phyloP scores from a whole-genome alignment of 2,797 vertebrate genomes.

The Merluccius polli region DNA sequence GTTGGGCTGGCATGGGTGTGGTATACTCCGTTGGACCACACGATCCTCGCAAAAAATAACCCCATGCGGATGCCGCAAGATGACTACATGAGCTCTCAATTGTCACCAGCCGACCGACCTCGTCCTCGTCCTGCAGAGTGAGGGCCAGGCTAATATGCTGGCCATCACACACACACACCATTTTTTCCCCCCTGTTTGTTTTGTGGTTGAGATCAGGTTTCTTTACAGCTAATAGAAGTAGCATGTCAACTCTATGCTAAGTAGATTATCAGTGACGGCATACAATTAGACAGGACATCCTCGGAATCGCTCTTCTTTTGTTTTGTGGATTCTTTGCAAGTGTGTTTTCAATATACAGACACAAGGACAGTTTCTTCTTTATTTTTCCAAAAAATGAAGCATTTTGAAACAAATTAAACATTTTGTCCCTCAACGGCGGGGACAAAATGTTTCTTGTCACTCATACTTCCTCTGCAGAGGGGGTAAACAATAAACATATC shows the following conservation, averaged over 20 bases:
- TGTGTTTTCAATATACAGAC: constrained; percentile 39
- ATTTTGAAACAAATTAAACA: too few species aligned
- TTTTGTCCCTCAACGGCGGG: constrained; percentile 21
- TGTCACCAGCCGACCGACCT: constrained; percentile 15
- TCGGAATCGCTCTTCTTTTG: constrained; percentile 13
- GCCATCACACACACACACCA: neutral
- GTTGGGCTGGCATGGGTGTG: constrained; percentile 54
- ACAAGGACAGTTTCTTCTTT: constrained; percentile 10
- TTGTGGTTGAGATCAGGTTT: neutral
- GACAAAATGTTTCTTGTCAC: constrained; percentile 17
- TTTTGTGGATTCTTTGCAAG: constrained; percentile 26
- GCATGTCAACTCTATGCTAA: neutral
- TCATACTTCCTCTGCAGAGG: constrained; percentile 22
- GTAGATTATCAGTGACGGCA: neutral
- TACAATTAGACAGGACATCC: constrained; percentile 18
- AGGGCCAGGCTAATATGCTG: neutral
- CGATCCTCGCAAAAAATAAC: constrained; percentile 40
- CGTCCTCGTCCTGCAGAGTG: neutral
- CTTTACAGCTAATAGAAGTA: constrained; percentile 1
- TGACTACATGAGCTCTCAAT: constrained; percentile 40
- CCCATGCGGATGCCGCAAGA: constrained; percentile 23
- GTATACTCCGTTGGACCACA: constrained; percentile 40
- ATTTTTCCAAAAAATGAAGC: constrained; percentile 2
- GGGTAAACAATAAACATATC: constrained; percentile 29
- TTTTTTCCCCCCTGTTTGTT: neutral